Base-by-base conservation (phyloP, 2,888 invertebrate species). In the Noctua comes region DNA sequence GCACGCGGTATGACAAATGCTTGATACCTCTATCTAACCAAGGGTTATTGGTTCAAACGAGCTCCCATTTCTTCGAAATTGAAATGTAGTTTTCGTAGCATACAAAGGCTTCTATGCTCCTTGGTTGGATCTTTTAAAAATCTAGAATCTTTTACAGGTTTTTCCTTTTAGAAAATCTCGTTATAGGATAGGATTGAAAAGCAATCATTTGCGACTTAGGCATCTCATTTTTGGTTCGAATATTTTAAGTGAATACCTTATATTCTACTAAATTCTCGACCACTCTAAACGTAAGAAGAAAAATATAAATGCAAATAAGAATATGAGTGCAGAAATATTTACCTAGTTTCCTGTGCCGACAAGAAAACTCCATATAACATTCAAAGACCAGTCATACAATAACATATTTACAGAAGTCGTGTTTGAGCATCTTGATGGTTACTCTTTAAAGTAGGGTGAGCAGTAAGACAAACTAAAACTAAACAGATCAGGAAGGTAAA, bases 1-100 rank as follows among this genome's bases (percentile, higher is more conserved):
- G 82, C 68, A 79, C 80, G 27, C 54, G 24, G 36, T 69, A 24
- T 71, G 80, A 82, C 68, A 72, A 82, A 84, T 82, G 57, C 31
- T 24, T 71, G 48, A 83, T 51, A 66, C 48, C 51, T 76, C 51
- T 76, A 65, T 83, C 64, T 43, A 65, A 48, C 62, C 13, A n/a
- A 43, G 18, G 18, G 8, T 51, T 77, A 66, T 77, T 48, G 57
- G 77, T 65, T 80, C 8, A 46, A 31, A 57, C 24, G 40, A 80
- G 7, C 7, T 13, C n/a, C 51, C 27, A 48, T 83, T 43, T 36
- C 31, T 21, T 16, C 21, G 5, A 46, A 73, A 54, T 46, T 57
- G 0, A 16, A 31, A 48, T 1, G 3, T 24, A 7, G n/a, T 48
- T 24, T 11, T 24, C 3, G 24, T 62, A 46, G n/a, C 24, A 46